These are phyloP conservation scores for Dromaius novaehollandiae DNA, from an alignment of 2,113 vertebrate species.

Conservation along the genomic window DNA sequence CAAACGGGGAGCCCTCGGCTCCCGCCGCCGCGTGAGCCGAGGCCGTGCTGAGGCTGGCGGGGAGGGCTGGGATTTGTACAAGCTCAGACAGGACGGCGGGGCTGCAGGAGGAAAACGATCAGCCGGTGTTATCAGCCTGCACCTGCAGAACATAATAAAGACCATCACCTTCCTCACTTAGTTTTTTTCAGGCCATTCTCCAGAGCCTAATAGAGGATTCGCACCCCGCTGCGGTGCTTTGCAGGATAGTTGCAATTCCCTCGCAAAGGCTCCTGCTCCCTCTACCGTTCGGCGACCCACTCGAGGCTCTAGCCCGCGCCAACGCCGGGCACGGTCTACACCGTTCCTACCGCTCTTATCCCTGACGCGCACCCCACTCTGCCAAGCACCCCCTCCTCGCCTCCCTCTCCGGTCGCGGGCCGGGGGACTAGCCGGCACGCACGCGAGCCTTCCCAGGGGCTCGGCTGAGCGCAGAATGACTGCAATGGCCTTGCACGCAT, in stretches of 20 bases:
- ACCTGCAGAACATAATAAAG: constrained; percentile 19
- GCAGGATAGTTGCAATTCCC: neutral
- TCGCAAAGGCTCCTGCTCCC: neutral
- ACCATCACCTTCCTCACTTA: neutral
- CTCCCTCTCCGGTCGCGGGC: neutral
- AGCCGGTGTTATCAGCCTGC: neutral
- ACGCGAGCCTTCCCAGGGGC: neutral
- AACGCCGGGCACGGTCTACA: neutral
- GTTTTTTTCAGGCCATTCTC: neutral
- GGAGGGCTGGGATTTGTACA: neutral
- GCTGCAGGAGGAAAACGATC: neutral
- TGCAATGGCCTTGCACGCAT: constrained; percentile 68
- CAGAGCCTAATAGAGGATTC: neutral
- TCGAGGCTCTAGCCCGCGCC: neutral
- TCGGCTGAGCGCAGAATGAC: constrained; percentile 26
- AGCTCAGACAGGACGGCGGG: fast-evolving
- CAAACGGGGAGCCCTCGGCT: neutral
- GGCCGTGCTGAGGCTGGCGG: fast-evolving
- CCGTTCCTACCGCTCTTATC: neutral
- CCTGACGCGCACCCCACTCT: neutral
- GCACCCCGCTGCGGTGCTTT: neutral
- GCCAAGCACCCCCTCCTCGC: neutral
- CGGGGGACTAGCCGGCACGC: neutral
- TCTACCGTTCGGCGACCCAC: neutral
- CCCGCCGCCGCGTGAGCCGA: neutral